These are phyloP conservation scores for Phodopus roborovskii DNA, from an alignment of 2,113 vertebrate genomes.

Conservation along the genomic window DNA sequence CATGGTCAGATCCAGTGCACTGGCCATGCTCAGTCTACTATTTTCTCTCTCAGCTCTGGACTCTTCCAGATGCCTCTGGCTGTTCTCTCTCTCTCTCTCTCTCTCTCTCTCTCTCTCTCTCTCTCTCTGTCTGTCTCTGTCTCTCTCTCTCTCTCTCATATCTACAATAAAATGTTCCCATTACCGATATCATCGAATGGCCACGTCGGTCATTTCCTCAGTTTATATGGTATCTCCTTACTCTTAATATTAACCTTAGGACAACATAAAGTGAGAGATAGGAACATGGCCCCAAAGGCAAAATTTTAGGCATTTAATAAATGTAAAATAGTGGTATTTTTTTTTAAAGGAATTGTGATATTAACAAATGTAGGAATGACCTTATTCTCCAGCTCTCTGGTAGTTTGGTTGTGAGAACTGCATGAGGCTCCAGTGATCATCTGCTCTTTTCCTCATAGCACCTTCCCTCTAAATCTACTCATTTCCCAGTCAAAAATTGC, in stretches of 20 bases:
- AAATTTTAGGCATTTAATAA: not conserved
- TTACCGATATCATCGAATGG: not conserved
- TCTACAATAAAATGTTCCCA: not conserved
- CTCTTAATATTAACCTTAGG: not conserved
- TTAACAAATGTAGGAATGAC: not conserved
- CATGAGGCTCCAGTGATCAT: not conserved
- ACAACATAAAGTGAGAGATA: too few relatives aligned
- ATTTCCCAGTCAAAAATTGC: not conserved
- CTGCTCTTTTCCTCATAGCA: not conserved
- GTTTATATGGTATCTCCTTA: not conserved
- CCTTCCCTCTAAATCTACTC: not conserved
- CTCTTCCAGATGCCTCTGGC: not conserved
- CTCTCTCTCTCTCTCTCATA: not conserved
- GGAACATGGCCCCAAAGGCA: not conserved
- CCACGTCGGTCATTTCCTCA: not conserved
- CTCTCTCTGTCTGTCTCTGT: too few relatives aligned
- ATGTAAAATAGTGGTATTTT: not conserved
- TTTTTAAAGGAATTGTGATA: not conserved
- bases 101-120: too few relatives aligned
- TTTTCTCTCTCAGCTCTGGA: not conserved
- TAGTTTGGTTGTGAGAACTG: not conserved
- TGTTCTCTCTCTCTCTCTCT: not conserved
- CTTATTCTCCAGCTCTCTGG: not conserved
- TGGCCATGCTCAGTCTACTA: not conserved
- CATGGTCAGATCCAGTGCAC: not conserved